Percentiles rank a stretch among this genome's conserved stretches.
These are phyloP conservation scores for Tenthredo notha DNA, from an alignment of 2,888 invertebrate genomes.

Conservation along the genomic window DNA sequence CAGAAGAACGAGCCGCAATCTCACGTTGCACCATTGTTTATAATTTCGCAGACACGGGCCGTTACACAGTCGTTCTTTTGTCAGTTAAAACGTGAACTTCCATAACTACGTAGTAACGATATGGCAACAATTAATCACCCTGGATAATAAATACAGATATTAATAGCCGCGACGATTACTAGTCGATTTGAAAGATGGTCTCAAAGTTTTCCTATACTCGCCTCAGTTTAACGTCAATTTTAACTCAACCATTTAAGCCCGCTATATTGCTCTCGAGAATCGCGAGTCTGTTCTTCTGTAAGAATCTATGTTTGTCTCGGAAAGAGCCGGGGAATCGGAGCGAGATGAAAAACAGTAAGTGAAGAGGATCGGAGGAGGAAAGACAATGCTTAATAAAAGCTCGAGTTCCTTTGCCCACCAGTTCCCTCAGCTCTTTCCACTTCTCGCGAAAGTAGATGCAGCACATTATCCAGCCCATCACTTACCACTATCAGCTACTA, in stretches of 20 bases:
- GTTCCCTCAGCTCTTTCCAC: slow-evolving; percentile 53
- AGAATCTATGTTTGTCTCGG: slow-evolving; percentile 33
- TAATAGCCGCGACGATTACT: neutral
- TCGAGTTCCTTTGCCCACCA: slow-evolving; percentile 58
- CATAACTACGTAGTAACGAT: neutral
- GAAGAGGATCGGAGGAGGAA: slow-evolving; percentile 58
- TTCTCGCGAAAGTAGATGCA: slow-evolving; percentile 73
- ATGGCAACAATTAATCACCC: slow-evolving; percentile 26
- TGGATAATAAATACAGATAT: neutral
- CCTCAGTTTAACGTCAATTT: neutral
- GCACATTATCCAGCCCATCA: slow-evolving; percentile 77
- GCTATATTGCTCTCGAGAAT: neutral
- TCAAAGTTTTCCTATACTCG: neutral
- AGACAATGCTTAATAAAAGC: slow-evolving; percentile 71
- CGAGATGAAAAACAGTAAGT: neutral
- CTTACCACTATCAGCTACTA: slow-evolving; percentile 72
- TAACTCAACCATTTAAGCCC: neutral
- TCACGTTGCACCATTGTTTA: slow-evolving; percentile 33
- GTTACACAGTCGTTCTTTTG: neutral
- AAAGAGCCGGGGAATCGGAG: neutral
- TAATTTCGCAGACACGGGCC: neutral
- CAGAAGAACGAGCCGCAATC: neutral
- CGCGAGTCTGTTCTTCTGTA: slow-evolving; percentile 11
- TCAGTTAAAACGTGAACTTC: slow-evolving; percentile 34
- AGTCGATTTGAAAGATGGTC: neutral